Conservation (phyloP, 2,113 vertebrate species). For the Paedocypris sp. region DNA sequence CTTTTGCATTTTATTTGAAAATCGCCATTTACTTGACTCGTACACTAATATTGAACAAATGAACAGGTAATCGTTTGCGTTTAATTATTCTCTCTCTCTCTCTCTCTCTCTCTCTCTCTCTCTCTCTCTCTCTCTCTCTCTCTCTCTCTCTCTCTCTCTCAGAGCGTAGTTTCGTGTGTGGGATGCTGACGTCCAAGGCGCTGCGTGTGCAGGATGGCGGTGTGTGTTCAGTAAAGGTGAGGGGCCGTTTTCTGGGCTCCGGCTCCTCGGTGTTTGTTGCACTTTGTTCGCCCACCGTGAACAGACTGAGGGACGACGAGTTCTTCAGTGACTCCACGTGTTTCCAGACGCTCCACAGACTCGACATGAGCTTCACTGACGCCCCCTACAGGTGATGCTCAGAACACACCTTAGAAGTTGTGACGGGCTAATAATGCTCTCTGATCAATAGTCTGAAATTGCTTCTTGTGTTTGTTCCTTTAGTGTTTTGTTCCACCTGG, state of each 20-base stretch:
- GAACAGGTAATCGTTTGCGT: too few relatives aligned
- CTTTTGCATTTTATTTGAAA: too few relatives aligned
- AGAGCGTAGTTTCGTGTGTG: conserved; percentile 64
- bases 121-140: neutral
- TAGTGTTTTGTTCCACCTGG: conserved; percentile 65
- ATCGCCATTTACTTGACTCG: too few relatives aligned
- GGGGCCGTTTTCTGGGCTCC: conserved; percentile 42
- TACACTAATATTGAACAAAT: too few relatives aligned
- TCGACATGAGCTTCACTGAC: conserved; percentile 63
- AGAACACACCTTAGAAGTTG: too few relatives aligned
- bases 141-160: conserved; percentile 18
- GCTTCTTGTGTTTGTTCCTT: neutral
- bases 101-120: too few relatives aligned
- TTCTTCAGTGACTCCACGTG: conserved; percentile 1
- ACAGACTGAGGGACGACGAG: conserved; percentile 6
- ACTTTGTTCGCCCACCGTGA: conserved; percentile 58
- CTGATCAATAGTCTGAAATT: too few relatives aligned
- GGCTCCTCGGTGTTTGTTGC: conserved; percentile 51
- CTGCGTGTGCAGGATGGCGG: conserved; percentile 51
- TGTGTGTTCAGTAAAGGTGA: conserved; percentile 53
- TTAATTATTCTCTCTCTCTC: neutral
- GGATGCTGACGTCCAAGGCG: conserved; percentile 64
- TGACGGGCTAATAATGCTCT: too few relatives aligned
- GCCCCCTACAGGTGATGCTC: conserved; percentile 57
- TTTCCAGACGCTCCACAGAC: conserved; percentile 59